Conservation (phyloP, 2,888 invertebrate species). For the Hirudinaria manillensis region DNA sequence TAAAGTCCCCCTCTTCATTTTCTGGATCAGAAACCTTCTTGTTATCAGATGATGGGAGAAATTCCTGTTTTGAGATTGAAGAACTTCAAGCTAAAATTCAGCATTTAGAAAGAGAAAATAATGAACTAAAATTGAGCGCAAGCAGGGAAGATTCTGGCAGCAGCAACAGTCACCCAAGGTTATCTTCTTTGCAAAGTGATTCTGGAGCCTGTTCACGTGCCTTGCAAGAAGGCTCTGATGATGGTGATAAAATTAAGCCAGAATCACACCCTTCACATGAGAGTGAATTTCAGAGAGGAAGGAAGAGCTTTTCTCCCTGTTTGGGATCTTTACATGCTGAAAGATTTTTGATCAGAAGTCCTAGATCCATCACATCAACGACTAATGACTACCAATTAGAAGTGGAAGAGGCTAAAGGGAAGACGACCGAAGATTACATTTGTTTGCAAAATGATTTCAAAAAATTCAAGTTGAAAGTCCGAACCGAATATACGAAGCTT, state of each 20-base stretch:
- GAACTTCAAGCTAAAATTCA: slow-evolving; percentile 28
- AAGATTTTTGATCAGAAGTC: slow-evolving; percentile 23
- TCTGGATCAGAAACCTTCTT: slow-evolving; percentile 32
- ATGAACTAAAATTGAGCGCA: slow-evolving; percentile 3
- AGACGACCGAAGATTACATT: slow-evolving; percentile 24
- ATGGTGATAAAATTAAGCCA: background rate
- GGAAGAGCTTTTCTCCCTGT: background rate
- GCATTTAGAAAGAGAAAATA: slow-evolving; percentile 17
- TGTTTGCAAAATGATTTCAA: slow-evolving; percentile 27
- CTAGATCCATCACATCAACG: slow-evolving; percentile 18
- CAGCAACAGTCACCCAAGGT: background rate
- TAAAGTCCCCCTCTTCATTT: slow-evolving; percentile 30
- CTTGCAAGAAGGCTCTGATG: background rate
- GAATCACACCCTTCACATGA: background rate
- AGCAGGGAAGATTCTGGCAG: background rate
- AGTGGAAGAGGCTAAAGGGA: background rate
- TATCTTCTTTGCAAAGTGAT: slow-evolving; percentile 6
- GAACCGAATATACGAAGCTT: slow-evolving; percentile 28
- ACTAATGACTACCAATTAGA: slow-evolving; percentile 23
- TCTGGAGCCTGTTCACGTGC: background rate
- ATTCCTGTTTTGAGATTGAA: slow-evolving; percentile 31
- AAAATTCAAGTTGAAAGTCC: slow-evolving; percentile 30
- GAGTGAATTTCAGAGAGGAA: background rate
- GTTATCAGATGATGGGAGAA: slow-evolving; percentile 30
- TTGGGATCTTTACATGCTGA: slow-evolving; percentile 14